These are phyloP conservation scores for Ornithoptera priamus DNA, from an alignment of 2,888 invertebrate genomes.

Conservation along the genomic window DNA sequence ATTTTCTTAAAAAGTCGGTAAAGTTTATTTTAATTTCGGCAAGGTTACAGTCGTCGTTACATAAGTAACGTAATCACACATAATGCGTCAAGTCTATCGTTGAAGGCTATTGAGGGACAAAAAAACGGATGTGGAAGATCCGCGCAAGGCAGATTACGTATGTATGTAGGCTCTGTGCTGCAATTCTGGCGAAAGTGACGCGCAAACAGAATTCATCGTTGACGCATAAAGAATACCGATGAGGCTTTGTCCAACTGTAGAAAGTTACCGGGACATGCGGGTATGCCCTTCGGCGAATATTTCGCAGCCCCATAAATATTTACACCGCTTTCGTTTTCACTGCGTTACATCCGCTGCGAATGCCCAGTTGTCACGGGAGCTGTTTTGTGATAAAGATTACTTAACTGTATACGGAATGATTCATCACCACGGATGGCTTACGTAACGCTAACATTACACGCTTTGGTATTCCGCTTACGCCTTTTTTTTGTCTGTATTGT, in stretches of 20 bases:
- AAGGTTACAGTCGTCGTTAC: conserved; percentile 39
- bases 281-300: conserved; percentile 77
- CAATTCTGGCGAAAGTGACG: conserved; percentile 63
- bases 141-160: conserved; percentile 59
- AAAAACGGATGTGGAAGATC: conserved; percentile 58
- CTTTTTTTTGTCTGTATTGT: conserved; percentile 2
- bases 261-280: conserved; percentile 72
- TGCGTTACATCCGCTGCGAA: conserved; percentile 57
- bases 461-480: conserved; percentile 10
- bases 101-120: conserved; percentile 45
- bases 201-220: conserved; percentile 50
- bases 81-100: conserved; percentile 42
- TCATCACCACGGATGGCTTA: conserved; percentile 55
- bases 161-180: conserved; percentile 42
- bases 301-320: conserved; percentile 76
- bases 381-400: conserved; percentile 67
- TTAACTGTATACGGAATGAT: conserved; percentile 59
- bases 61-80: conserved; percentile 39
- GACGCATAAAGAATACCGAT: conserved; percentile 71
- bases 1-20: conserved; percentile 5
- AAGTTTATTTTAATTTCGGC: conserved; percentile 41
- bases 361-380: conserved; percentile 40
- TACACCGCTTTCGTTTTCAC: conserved; percentile 74
- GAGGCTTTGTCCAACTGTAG: conserved; percentile 73
- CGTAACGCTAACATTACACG: conserved; percentile 42